These are phyloP conservation scores for Phrynocephalus versicolor DNA, from an alignment of 2,113 vertebrate genomes.

Conservation along the genomic window DNA sequence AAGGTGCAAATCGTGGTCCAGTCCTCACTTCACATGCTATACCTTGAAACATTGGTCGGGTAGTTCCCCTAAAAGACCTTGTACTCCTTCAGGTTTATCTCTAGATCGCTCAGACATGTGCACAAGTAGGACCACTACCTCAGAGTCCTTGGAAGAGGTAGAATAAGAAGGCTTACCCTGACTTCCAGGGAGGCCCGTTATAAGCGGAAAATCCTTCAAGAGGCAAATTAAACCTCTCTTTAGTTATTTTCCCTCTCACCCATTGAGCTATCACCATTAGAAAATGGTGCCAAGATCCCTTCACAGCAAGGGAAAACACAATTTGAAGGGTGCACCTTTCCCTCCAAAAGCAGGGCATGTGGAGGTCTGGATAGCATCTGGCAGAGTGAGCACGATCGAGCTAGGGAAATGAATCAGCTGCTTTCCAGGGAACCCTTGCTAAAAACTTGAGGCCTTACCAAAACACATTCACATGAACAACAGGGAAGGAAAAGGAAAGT, in stretches of 20 bases:
- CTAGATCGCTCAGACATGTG: not conserved
- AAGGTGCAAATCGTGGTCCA: not conserved
- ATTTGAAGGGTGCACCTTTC: not conserved
- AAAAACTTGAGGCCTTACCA: not conserved
- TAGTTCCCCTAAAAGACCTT: not conserved
- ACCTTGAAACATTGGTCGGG: not conserved
- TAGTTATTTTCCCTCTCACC: not conserved
- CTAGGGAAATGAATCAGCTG: not conserved
- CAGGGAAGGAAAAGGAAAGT: not conserved
- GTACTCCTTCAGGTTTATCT: not conserved
- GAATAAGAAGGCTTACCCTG: not conserved
- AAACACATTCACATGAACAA: constrained; percentile 18
- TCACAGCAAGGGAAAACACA: not conserved
- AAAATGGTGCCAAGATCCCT: not conserved
- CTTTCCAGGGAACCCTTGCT: not conserved
- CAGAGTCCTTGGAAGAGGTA: not conserved
- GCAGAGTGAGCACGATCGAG: not conserved
- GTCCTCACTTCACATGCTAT: not conserved
- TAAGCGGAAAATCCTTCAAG: not conserved
- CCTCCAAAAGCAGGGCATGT: not conserved
- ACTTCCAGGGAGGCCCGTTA: not conserved
- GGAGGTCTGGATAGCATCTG: not conserved
- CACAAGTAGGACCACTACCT: not conserved
- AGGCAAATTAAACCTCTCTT: not conserved
- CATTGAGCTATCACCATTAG: not conserved